A percentile compares a stretch with the other conserved stretches of the same genome.
phyloP scores from a whole-genome alignment of 1,140 invertebrate species.

The Leptopilina clavipes region DNA sequence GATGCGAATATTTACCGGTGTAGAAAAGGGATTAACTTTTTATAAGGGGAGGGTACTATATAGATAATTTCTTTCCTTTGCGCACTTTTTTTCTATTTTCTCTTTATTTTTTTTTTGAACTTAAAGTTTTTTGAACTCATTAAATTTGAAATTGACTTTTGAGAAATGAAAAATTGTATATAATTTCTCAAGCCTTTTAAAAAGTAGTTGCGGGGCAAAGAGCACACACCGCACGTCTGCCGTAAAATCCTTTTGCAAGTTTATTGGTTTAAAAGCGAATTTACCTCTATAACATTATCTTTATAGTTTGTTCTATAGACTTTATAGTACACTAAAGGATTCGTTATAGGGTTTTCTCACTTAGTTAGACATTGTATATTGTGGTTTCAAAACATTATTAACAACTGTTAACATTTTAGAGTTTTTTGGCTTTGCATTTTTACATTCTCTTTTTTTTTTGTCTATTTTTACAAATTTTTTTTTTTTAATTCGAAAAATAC shows the following conservation, averaged over 20 bases:
- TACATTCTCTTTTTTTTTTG: no score
- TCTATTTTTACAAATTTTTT: no score
- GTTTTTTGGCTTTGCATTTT: background rate
- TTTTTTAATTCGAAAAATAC: no score
- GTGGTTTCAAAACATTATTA: background rate
- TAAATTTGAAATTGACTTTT: background rate
- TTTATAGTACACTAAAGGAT: slow-evolving; percentile 16
- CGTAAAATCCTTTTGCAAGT: background rate
- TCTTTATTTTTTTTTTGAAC: background rate
- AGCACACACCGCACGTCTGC: no score
- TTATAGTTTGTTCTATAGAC: slow-evolving; percentile 7
- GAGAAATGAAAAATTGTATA: background rate
- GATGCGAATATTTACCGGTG: background rate
- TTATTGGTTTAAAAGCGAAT: slow-evolving; percentile 13
- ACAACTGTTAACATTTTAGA: background rate
- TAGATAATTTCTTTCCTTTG: background rate
- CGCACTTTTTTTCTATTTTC: background rate
- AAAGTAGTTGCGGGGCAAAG: no score
- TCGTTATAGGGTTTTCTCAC: slow-evolving; percentile 9
- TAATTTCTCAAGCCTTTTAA: no score
- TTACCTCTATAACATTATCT: slow-evolving; percentile 4
- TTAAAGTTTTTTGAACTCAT: background rate
- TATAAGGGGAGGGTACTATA: background rate
- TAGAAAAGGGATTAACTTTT: slow-evolving; percentile 19
- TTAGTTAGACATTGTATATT: background rate